phyloP scores from a whole-genome alignment of 2,113 vertebrate species.

The Coptodon bakossiorum region DNA sequence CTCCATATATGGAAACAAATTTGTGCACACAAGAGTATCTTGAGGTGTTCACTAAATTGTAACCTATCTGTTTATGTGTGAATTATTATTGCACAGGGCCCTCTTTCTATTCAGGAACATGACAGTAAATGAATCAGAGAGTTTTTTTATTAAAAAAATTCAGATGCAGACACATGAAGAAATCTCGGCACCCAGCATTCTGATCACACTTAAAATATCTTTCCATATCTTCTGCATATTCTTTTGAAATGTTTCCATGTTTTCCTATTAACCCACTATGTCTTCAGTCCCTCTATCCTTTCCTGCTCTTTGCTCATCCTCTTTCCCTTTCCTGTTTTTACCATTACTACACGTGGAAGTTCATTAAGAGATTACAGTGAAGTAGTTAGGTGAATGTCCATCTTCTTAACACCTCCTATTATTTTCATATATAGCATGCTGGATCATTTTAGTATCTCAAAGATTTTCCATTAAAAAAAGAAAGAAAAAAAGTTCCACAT shows the following conservation, averaged over 20 bases:
- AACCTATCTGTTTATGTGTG: not conserved
- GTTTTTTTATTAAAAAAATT: not conserved
- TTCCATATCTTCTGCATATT: not conserved
- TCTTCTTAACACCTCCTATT: not conserved
- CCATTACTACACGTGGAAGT: conserved; percentile 42
- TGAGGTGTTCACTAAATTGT: not conserved
- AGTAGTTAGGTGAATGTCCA: conserved; percentile 22
- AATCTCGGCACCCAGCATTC: not conserved
- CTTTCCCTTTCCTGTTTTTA: conserved; percentile 1
- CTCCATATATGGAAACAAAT: not conserved
- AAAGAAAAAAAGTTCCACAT: not conserved
- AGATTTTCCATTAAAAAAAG: not conserved
- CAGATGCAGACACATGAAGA: not conserved
- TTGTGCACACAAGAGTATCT: not conserved
- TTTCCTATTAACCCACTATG: not conserved
- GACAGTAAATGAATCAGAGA: not conserved
- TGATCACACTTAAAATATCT: not conserved
- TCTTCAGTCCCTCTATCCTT: not conserved
- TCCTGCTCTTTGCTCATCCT: not conserved
- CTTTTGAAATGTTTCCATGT: not conserved
- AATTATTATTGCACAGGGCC: not conserved
- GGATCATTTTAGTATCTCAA: not conserved
- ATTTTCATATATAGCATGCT: not conserved
- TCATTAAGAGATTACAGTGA: conserved; percentile 62
- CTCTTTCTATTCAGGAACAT: not conserved